Base-by-base conservation (phyloP, 2,113 vertebrate genomes). In the Tachysurus fulvidraco region DNA sequence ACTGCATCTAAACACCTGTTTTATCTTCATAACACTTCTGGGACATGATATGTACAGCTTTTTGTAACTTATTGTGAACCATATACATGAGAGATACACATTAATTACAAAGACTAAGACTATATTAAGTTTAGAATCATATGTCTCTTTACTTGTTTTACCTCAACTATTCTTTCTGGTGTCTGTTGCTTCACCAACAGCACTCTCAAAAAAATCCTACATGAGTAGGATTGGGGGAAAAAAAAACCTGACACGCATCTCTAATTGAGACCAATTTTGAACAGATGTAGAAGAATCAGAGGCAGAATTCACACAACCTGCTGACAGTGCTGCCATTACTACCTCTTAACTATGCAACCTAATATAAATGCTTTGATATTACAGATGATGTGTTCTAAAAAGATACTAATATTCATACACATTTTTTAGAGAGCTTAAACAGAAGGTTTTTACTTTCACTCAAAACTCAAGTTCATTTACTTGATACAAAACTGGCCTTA, bases 11-110 rank as follows among this genome's bases (percentile, higher is more conserved):
- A 64, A 78, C 19, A 21, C 28, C 28, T 12, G 2, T 16, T 46
- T 55, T 77, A 52, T 52, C n/a, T 62, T 36, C n/a, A 28, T 60
- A 80, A 25, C 28, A 74, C 55, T 74, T 46, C 7, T 64, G 44
- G 73, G 50, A 23, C 44, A 85, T 85, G 59, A 77, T 52, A 77
- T 64, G 17, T 79, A 25, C 7, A 78, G 36, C 41, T 23, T 73
- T 73, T 73, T 46, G 41, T 19, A 23, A 44, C 36, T 12, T 41
- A 73, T 19, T 69, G 25, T 14, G 6, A 69, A 69, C 16, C 7
- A 46, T 41, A 23, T 19, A 71, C 28, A 28, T 65, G n/a, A 13
- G 25, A 65, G 1, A 28, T 65, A 50, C 8, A 50, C 8, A 50
- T 50, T 9, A 28, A 36, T 16, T 7, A 30, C n/a, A 69, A 5